phyloP scores from a whole-genome alignment of 2,888 invertebrate genomes.

The Lagria hirta region DNA sequence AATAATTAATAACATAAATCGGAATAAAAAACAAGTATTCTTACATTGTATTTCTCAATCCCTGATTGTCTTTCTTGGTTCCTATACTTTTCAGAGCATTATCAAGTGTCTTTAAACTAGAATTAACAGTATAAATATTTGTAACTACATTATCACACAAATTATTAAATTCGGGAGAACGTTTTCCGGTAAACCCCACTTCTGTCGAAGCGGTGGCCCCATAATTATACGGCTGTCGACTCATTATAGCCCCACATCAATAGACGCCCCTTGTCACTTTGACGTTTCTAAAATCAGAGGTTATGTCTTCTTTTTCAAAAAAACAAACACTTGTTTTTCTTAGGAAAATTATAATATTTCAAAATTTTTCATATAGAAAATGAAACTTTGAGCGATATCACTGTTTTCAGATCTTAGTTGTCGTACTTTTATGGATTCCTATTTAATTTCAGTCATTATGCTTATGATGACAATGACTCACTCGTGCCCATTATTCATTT shows the following conservation, averaged over 20 bases:
- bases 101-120: conserved; percentile 71
- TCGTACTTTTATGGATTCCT: too few species aligned
- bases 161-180: conserved; percentile 74
- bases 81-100: conserved; percentile 74
- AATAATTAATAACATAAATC: conserved; percentile 6
- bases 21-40: too few species aligned
- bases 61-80: conserved; percentile 71
- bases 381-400: too few species aligned
- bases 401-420: too few species aligned
- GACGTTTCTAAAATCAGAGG: conserved; percentile 15
- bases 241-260: conserved; percentile 30
- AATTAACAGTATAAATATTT: conserved; percentile 77
- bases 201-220: conserved; percentile 58
- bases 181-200: conserved; percentile 69
- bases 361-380: too few species aligned
- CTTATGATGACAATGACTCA: too few species aligned
- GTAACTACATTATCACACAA: conserved; percentile 79
- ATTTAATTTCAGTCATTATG: too few species aligned
- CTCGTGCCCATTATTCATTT: too few species aligned
- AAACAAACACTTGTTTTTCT: too few species aligned
- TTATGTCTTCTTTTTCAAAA: too few species aligned
- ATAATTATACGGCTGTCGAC: conserved; percentile 44
- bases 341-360: too few species aligned
- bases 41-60: conserved; percentile 67
- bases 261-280: conserved; percentile 9